Conservation (phyloP, 1,140 invertebrate genomes). For the Calycopis cecrops region DNA sequence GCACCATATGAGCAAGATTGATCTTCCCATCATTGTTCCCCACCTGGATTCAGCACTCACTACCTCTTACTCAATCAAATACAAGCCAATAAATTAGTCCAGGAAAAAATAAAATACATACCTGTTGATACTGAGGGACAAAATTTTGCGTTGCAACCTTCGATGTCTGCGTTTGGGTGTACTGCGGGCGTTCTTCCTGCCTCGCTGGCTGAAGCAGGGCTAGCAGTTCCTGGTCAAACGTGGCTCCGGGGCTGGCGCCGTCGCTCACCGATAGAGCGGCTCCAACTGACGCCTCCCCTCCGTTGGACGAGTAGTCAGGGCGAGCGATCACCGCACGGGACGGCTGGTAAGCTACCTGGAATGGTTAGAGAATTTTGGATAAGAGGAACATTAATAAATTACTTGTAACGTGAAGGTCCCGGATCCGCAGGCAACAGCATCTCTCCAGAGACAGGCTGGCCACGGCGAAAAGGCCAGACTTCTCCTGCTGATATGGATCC, state of each 20-base stretch:
- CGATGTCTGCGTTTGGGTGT: conserved; percentile 18
- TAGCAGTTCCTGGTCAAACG: conserved; percentile 51
- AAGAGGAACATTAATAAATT: too few species aligned
- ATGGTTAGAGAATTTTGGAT: background rate
- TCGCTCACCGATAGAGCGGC: conserved; percentile 61
- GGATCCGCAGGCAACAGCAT: too few species aligned
- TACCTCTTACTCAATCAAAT: too few species aligned
- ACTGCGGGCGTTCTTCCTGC: conserved; percentile 31
- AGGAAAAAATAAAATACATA: too few species aligned
- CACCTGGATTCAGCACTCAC: too few species aligned
- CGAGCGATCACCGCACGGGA: conserved; percentile 60
- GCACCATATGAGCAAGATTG: too few species aligned
- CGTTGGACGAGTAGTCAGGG: conserved; percentile 51
- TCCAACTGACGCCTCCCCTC: conserved; percentile 61
- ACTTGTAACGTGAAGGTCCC: too few species aligned
- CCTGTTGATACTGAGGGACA: conserved; percentile 14
- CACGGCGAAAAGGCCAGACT: too few species aligned
- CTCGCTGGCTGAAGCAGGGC: conserved; percentile 40
- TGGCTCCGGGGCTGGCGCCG: conserved; percentile 31
- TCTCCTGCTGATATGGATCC: too few species aligned
- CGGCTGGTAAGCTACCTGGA: conserved; percentile 46
- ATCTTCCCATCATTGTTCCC: too few species aligned
- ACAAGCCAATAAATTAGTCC: too few species aligned
- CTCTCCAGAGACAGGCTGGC: too few species aligned
- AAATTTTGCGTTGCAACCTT: conserved; percentile 21